Percentiles rank a stretch among this genome's conserved stretches.
Conservation (phyloP, 2,113 vertebrate genomes). For the Paramormyrops kingsleyae region DNA sequence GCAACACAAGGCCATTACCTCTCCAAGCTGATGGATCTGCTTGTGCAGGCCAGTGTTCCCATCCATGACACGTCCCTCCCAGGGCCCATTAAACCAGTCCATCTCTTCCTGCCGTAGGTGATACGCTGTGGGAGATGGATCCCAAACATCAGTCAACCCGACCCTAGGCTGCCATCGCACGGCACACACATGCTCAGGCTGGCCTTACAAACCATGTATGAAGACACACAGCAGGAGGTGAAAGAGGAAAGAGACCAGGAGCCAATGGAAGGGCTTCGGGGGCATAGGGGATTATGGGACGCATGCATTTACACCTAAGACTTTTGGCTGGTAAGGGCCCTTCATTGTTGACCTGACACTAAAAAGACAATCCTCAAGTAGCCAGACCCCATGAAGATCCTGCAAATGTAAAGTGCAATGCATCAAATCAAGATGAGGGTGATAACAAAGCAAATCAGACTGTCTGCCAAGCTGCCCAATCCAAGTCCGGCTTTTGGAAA, state of each 20-base stretch:
- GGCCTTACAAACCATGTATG: neutral
- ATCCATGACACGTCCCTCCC: conserved; percentile 76
- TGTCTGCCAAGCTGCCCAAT: neutral
- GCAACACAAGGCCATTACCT: conserved; percentile 50
- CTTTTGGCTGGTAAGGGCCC: neutral
- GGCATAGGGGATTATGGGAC: neutral
- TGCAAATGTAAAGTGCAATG: neutral
- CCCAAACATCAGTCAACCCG: conserved; percentile 37
- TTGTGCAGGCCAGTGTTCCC: conserved; percentile 70
- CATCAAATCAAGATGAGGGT: neutral
- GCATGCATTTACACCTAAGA: neutral
- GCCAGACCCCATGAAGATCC: neutral
- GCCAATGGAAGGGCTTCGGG: neutral
- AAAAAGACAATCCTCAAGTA: neutral
- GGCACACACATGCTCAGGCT: neutral
- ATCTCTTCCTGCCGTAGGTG: conserved; percentile 91
- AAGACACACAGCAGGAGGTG: neutral
- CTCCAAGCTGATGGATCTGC: conserved; percentile 62
- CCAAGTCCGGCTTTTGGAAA: neutral
- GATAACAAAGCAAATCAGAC: neutral
- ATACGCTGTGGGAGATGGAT: conserved; percentile 84
- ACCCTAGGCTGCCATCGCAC: neutral
- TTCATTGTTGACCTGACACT: neutral
- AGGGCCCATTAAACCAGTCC: conserved; percentile 97
- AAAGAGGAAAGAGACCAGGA: neutral